phyloP scores from a whole-genome alignment of 2,797 vertebrate species.

The Morelia viridis region DNA sequence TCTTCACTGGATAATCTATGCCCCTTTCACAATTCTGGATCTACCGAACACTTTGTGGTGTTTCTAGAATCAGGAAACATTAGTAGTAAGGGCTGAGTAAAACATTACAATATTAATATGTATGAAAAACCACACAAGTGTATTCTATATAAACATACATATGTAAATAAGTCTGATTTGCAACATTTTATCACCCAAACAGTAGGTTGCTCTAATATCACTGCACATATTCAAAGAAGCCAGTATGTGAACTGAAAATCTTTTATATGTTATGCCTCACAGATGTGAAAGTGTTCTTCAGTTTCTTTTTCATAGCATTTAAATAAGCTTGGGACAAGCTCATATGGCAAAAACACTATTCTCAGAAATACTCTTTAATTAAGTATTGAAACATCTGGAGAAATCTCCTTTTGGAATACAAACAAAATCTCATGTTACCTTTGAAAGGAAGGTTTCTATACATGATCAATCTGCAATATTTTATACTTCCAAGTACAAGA shows the following conservation, averaged over 20 bases:
- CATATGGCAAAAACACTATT: background rate
- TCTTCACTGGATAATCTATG: background rate
- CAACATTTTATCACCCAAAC: background rate
- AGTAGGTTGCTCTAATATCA: background rate
- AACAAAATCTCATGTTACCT: background rate
- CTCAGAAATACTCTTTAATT: background rate
- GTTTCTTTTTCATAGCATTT: background rate
- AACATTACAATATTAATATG: background rate
- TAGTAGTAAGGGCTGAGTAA: background rate
- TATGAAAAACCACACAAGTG: background rate
- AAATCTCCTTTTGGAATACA: background rate
- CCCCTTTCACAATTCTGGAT: background rate
- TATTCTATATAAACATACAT: background rate
- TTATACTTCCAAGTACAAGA: background rate
- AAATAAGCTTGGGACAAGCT: background rate
- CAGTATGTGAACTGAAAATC: background rate
- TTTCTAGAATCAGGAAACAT: background rate
- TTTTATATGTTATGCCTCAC: background rate
- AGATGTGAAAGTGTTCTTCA: background rate
- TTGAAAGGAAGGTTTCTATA: background rate
- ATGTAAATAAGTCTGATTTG: background rate
- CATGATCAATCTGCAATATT: background rate
- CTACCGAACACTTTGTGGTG: rapidly evolving
- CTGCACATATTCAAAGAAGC: background rate
- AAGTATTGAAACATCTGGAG: background rate